Base-by-base conservation (phyloP, 1,140 invertebrate genomes). In the Dreissena rostriformis region DNA sequence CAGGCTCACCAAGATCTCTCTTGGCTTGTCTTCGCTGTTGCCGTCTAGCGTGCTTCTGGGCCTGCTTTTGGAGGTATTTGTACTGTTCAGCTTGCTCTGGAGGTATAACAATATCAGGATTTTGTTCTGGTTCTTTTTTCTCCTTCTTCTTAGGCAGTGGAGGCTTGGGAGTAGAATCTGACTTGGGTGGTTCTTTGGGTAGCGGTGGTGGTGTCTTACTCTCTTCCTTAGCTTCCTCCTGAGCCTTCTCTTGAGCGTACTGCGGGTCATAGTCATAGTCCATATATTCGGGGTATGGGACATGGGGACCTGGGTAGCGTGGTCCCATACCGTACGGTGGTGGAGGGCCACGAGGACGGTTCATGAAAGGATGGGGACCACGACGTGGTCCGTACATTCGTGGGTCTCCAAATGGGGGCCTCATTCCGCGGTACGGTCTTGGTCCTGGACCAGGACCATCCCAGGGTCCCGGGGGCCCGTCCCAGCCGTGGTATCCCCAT, bases 51-150 rank as follows among this genome's bases (percentile, higher is more conserved):
- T 87, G 86, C 66, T 87, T 84, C 22, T 51, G 63, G 28, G 86
- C 86, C 66, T 85, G 76, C 51, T 87, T 73, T 57, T 87, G 86
- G 28, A 87, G 55, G 29, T 87, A 78, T n/a, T 82, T 84, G 39
- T 87, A 87, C 55, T 85, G 76, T 39, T 87, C 86, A 61, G 74
- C 78, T 55, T 87, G 82, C 55, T 87, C 82, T 52, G 86, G 86
- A 28, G 85, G 81, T 63, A 84, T 84, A 19, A 80, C 76, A 84
- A 83, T 75, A 24, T 61, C 73, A 17, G 81, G 85, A 24, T 76
- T 86, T 57, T 84, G 76, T 55, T 84, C 81, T 66, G 82, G 77
- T 51, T 83, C 75, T 77, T 63, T 73, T 39, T 66, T 84, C 22
- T 76, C 77, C 73, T 82, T 86, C 39, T 75, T 83, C 57, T 61